These are phyloP conservation scores for Heliconius charithonia DNA, from an alignment of 2,888 invertebrate species.

Conservation along the genomic window DNA sequence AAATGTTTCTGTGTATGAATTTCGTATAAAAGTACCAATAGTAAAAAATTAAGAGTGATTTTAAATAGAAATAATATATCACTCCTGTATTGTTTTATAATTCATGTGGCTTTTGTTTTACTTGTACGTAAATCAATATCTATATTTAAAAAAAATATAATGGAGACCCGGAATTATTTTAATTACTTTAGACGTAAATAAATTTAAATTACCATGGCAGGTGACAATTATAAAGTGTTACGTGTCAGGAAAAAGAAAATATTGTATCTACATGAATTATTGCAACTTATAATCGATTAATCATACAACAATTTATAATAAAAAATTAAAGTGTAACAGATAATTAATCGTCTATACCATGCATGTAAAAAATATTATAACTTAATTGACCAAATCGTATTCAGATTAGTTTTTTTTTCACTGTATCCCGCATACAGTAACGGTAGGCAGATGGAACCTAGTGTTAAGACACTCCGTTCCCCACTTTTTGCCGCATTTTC, in stretches of 20 bases:
- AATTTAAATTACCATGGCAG: background rate
- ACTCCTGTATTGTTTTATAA: background rate
- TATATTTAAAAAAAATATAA: background rate
- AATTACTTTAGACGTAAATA: background rate
- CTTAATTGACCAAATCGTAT: background rate
- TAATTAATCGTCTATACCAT: background rate
- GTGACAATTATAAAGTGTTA: constrained; percentile 10
- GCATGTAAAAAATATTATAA: background rate
- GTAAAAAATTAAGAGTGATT: no score
- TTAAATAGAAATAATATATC: background rate
- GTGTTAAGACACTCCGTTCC: no score
- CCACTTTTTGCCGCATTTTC: no score
- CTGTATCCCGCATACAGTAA: no score
- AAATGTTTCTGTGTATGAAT: background rate
- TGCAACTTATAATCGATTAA: constrained; percentile 1
- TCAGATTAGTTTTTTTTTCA: background rate
- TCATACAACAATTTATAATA: background rate
- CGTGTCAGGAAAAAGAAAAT: background rate
- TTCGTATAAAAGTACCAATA: background rate
- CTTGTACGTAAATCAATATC: background rate
- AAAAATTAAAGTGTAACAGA: background rate
- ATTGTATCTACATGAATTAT: background rate
- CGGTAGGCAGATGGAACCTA: no score
- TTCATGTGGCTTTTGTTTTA: background rate
- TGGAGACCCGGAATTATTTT: constrained; percentile 1